Evolutionary conservation across 2,888 invertebrate genomes (phyloP), one percentile per base, ranked within the genome.

Genomic region (Vandiemenella viatica): DNA sequence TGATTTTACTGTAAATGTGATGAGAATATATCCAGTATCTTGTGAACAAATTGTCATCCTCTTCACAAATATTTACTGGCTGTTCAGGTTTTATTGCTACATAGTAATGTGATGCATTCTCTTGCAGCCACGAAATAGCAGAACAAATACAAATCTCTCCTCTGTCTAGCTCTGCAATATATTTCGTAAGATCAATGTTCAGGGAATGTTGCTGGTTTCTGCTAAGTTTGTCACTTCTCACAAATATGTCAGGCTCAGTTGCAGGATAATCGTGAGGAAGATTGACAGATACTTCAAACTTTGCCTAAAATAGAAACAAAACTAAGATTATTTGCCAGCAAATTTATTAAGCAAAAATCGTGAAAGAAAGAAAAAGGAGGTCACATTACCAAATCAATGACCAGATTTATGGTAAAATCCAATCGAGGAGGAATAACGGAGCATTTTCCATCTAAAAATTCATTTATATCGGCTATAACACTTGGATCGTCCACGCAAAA

Each of bases 21-120:
- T 95, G 95, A 42, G 91, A 91, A 65, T 88, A 88, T 55, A 95
- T 83, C 93, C 93, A 95, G 52, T 81, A 71, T 46, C 92, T 73
- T 38, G 72, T 63, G 61, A 76, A 75, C 51, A 58, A 58, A 4
- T 60, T 57, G 45, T 59, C 56, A 22, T 52, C 59, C 26, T 58
- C 59, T 51, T 52, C 55, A n/a, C 20, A 49, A 8, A 54, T 55
- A 47, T 53, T 52, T 37, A 51, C 32, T 10, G 22, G 42, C 61
- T 46, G 37, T 22, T 50, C 37, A 45, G 47, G 5, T 43, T 43
- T 22, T 42, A 51, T 3, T 54, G 54, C 8, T 50, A 46, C 37
- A 54, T 51, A 3, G 15, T 4, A 26, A 43, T 49, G 44, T 10
- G 38, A 22, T 7, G 72, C 68, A 62, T 83, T 77, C 47, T 88